phyloP scores from a whole-genome alignment of 2,113 vertebrate genomes.

The Ploceus nigricollis region DNA sequence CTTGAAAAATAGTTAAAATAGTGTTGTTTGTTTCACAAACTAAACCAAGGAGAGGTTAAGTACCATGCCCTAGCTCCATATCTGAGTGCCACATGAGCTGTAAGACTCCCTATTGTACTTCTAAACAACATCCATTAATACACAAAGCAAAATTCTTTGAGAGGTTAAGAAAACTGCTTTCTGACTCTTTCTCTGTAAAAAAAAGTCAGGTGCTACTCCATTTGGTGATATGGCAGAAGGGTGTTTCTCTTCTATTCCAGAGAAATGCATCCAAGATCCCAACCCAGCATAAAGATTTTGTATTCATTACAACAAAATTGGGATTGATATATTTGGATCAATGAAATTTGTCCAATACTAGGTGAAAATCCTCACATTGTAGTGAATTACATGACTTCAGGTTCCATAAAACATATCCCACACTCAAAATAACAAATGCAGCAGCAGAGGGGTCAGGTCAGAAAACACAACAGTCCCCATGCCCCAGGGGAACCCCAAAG shows the following conservation, averaged over 20 bases:
- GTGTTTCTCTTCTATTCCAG: background rate
- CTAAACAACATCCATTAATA: background rate
- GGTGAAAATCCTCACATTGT: background rate
- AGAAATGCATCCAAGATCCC: background rate
- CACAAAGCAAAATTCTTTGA: background rate
- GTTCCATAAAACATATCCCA: background rate
- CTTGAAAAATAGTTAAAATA: background rate
- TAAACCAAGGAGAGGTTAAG: background rate
- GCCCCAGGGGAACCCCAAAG: background rate
- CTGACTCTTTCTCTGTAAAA: background rate
- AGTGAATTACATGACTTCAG: background rate
- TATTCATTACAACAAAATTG: background rate
- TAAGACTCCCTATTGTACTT: background rate
- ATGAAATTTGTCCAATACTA: background rate
- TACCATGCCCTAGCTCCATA: background rate
- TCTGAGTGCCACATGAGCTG: background rate
- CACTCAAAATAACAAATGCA: background rate
- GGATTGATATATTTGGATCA: background rate
- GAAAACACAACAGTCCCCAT: background rate
- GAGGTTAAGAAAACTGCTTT: background rate
- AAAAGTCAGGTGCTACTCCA: background rate
- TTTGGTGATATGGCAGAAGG: background rate
- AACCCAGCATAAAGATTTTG: background rate
- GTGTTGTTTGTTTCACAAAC: background rate
- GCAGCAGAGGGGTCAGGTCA: background rate